Evolutionary conservation across 2,113 vertebrate genomes (phyloP).

Genomic region (Gulo gulo): DNA sequence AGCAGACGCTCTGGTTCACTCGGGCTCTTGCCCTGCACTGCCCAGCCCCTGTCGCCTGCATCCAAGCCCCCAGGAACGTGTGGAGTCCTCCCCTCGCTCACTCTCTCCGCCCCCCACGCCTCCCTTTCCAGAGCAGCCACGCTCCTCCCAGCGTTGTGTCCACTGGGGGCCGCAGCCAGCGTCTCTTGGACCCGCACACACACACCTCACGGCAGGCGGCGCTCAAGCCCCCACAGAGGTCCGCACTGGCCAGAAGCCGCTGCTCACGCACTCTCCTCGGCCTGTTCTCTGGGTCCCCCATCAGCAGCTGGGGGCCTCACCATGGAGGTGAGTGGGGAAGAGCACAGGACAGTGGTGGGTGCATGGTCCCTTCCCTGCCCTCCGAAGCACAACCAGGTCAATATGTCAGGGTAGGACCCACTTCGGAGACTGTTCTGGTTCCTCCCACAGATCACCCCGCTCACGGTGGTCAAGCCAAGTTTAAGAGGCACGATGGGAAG

Average conservation of each 20-base stretch:
- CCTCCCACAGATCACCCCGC: too few relatives aligned
- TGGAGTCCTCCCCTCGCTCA: neutral
- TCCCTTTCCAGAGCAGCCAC: rapidly evolving
- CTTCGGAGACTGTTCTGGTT: neutral
- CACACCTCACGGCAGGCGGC: neutral
- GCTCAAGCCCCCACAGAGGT: neutral
- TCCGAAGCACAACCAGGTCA: too few relatives aligned
- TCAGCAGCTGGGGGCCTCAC: neutral
- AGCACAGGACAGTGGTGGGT: rapidly evolving
- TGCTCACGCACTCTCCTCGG: too few relatives aligned
- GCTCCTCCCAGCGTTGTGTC: rapidly evolving
- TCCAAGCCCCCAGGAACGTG: neutral
- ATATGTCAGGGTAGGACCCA: rapidly evolving
- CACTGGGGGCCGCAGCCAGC: neutral
- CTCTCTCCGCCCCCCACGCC: rapidly evolving
- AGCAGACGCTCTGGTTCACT: rapidly evolving
- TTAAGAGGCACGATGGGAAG: neutral
- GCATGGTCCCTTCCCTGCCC: rapidly evolving
- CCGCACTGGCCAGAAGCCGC: neutral
- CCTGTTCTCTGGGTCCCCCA: neutral
- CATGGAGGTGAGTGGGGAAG: neutral
- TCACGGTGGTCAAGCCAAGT: neutral
- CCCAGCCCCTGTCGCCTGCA: neutral
- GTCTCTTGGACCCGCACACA: neutral
- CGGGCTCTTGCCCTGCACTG: too few relatives aligned